Conservation (phyloP, 2,113 vertebrate species). For the Thamnophis sirtalis region DNA sequence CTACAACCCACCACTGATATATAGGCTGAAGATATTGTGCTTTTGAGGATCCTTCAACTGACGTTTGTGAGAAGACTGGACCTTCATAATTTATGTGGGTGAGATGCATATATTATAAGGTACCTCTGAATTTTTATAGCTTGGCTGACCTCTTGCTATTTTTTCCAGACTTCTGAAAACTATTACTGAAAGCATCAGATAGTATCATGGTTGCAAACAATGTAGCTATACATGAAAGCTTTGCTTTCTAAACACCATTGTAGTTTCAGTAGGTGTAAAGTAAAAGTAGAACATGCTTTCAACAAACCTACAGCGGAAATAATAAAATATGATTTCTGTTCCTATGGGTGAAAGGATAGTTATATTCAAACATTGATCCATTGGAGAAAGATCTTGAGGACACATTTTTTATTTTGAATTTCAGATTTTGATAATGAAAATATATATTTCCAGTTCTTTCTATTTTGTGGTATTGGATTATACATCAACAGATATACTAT, state of each 20-base stretch:
- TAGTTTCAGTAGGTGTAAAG: not conserved
- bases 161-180: not conserved
- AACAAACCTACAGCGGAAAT: not conserved
- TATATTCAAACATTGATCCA: not conserved
- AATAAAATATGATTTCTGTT: not conserved
- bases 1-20: no score
- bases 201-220: not conserved
- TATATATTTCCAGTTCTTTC: not conserved
- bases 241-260: not conserved
- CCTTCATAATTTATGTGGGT: not conserved
- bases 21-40: not conserved
- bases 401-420: not conserved
- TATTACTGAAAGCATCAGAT: no score
- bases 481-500: not conserved
- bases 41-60: not conserved
- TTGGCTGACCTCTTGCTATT: not conserved
- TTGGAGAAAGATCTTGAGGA: not conserved
- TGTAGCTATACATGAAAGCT: not conserved
- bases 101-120: not conserved
- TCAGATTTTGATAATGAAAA: not conserved
- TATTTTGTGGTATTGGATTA: not conserved
- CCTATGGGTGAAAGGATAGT: not conserved
- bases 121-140: not conserved
- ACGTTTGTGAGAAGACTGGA: not conserved
- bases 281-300: not conserved